phyloP scores from a whole-genome alignment of 1,140 invertebrate genomes.

The Macrostomum lignano region DNA sequence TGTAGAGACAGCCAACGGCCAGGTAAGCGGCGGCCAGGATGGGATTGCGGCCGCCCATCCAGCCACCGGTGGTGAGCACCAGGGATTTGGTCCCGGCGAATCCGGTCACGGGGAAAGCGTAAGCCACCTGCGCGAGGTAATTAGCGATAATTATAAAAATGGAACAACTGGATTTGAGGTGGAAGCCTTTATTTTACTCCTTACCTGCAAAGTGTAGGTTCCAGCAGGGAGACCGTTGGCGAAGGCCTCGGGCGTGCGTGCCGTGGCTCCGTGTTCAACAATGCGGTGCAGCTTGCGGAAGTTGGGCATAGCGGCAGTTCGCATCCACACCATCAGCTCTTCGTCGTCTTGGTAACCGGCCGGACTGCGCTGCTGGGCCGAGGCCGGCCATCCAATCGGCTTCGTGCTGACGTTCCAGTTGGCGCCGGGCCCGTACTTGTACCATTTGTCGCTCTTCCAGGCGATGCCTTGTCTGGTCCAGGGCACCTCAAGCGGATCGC shows the following conservation, averaged over 20 bases:
- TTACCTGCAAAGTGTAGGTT: slow-evolving; percentile 43
- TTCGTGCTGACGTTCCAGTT: background rate
- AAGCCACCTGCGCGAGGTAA: too few species aligned
- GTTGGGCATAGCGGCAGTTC: slow-evolving; percentile 61
- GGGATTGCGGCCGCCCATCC: slow-evolving; percentile 86
- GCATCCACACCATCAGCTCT: slow-evolving; percentile 83
- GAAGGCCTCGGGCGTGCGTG: slow-evolving; percentile 38
- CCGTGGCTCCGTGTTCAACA: too few species aligned
- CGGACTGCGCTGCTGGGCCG: background rate
- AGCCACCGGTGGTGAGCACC: slow-evolving; percentile 73
- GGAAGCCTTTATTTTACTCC: too few species aligned
- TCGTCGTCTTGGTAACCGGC: slow-evolving; percentile 32
- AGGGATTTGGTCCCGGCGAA: slow-evolving; percentile 75
- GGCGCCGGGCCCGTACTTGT: too few species aligned
- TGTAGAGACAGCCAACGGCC: too few species aligned
- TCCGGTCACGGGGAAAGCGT: slow-evolving; percentile 58
- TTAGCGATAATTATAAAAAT: too few species aligned
- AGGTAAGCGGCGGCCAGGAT: slow-evolving; percentile 91
- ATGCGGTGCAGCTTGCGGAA: slow-evolving; percentile 65
- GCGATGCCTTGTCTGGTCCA: slow-evolving; percentile 56
- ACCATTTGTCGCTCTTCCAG: slow-evolving; percentile 85
- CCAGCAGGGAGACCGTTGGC: slow-evolving; percentile 40
- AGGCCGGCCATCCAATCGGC: background rate
- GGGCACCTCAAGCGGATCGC: too few species aligned
- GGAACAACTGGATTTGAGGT: too few species aligned